Evolutionary conservation across 30 jellyfish, hydroid and myxozoan genomes (phyloP), one percentile per base, ranked within the genome.

Genomic region (Haliclystus octoradiatus): DNA sequence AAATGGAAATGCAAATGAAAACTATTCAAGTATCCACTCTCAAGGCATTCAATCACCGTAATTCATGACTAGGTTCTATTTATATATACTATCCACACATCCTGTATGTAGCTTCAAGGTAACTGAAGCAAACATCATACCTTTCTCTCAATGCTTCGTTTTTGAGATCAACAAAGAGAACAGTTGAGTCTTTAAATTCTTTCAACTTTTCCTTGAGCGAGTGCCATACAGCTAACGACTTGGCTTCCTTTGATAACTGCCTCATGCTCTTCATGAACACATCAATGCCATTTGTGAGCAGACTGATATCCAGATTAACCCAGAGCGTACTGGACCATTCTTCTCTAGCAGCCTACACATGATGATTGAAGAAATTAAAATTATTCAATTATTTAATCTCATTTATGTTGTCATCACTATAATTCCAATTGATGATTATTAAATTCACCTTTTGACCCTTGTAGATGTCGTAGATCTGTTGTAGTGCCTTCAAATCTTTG

Each of bases 101-200:
- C n/a, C n/a, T n/a, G n/a, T n/a, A n/a, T n/a, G n/a, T n/a, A n/a
- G n/a, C n/a, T n/a, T n/a, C n/a, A n/a, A n/a, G n/a, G n/a, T n/a
- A n/a, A n/a, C n/a, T n/a, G n/a, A n/a, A n/a, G n/a, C n/a, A n/a
- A n/a, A n/a, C n/a, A 7, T 19, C 68, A 15, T 72, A 86, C 96
- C 96, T 80, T 50, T 86, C 96, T 32, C 96, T 64, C 80, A 86
- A 60, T 30, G 96, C 96, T 71, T 86, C 96, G 66, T 85, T 86
- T 68, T 86, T 86, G 60, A 86, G 68, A 63, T 86, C 96, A 13
- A 94, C 79, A 62, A 86, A 86, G 49, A 86, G 71, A 5, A 94
- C 94, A 23, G 79, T 79, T 2, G 96, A 78, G 66, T 79, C 72
- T 78, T 78, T 86, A 63, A 86, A 78, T 63, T 79, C 96, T 52